Base-by-base conservation (phyloP, 2,888 invertebrate species). In the Ischnus inquisitorius region DNA sequence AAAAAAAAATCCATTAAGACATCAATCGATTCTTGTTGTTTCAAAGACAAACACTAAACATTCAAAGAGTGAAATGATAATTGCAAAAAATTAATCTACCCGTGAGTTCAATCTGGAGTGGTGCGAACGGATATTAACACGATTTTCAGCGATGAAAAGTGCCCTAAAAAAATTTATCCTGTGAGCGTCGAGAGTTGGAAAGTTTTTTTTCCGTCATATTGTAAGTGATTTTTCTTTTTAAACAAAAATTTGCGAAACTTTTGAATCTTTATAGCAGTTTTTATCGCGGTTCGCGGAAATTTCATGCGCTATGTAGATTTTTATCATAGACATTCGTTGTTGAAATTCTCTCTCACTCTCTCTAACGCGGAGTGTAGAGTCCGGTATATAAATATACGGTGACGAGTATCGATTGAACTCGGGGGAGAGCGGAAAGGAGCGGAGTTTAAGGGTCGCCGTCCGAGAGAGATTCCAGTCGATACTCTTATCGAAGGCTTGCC, bases 391-490 rank as follows among this genome's bases (percentile, higher is more conserved):
- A 89, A 89, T 90, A 89, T 85, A 89, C 78, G 65, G 85, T 80
- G 77, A 85, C 74, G 79, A 77, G 51, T 88, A 91, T 91, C 90
- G 90, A 91, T 89, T 89, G 77, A 72, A 79, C 74, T 79, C 71
- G 69, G 65, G 71, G 69, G 65, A 60, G 62, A 22, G 69, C 64
- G 64, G 62, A 79, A 86, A 86, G 85, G 86, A 86, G 81, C 64
- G 79, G 85, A 85, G 85, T 79, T 65, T 78, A 87, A 89, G 90
- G 88, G 87, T 88, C 87, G 88, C 87, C 83, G 88, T 85, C 76
- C 83, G 65, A 60, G 54, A 85, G n/a, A 85, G 85, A 89, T 88
- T 88, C 76, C 72, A 86, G 87, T 90, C 89, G 85, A 90, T 91
- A 90, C 79, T 67, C 82, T 87, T 87, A 87, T 87, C 84, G 74